Conservation (phyloP, 2,888 invertebrate species). For the Caradrina kadenii region DNA sequence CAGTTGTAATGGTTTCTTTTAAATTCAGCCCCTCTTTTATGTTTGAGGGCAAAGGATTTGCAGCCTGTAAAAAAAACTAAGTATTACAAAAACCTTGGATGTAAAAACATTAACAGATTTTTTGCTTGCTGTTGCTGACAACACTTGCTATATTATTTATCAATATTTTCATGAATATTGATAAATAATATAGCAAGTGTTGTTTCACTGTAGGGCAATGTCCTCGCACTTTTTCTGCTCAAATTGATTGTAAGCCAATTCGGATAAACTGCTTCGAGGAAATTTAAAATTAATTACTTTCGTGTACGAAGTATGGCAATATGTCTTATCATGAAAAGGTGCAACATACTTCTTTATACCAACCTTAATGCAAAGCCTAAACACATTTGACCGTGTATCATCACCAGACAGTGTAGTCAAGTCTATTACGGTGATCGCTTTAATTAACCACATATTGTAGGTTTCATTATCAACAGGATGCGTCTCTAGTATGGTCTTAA, state of each 20-base stretch:
- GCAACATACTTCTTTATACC: slow-evolving; percentile 21
- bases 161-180: too few relatives aligned
- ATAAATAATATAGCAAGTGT: too few relatives aligned
- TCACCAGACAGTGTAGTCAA: slow-evolving; percentile 97
- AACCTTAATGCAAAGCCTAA: slow-evolving; percentile 95
- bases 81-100: background rate
- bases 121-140: too few relatives aligned
- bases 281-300: too few relatives aligned
- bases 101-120: too few relatives aligned
- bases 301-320: too few relatives aligned
- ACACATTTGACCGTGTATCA: slow-evolving; percentile 94
- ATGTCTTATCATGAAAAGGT: background rate
- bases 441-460: slow-evolving; percentile 94
- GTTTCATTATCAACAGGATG: slow-evolving; percentile 83
- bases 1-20: slow-evolving; percentile 91
- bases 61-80: slow-evolving; percentile 83
- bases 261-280: too few relatives aligned
- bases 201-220: too few relatives aligned
- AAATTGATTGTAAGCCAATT: too few relatives aligned
- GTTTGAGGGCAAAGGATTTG: slow-evolving; percentile 84
- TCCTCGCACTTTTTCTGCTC: too few relatives aligned
- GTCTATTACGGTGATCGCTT: slow-evolving; percentile 96
- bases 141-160: too few relatives aligned
- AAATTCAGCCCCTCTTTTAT: slow-evolving; percentile 73
- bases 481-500: slow-evolving; percentile 72